Conservation (phyloP, 2,113 vertebrate genomes). For the Malurus cyaneus region DNA sequence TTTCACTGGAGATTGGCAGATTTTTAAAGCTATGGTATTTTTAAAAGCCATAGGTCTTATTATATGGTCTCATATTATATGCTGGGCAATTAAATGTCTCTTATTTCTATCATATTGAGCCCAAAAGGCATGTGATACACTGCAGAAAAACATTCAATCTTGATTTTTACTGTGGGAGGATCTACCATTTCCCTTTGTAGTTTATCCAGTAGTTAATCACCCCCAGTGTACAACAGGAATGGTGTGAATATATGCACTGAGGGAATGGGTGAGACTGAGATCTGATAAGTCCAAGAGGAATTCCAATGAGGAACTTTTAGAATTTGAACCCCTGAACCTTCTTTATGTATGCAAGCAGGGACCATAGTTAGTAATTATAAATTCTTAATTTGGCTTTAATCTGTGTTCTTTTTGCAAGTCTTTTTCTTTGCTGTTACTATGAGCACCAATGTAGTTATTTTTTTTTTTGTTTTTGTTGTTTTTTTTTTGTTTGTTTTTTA, state of each 20-base stretch:
- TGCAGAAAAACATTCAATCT: neutral
- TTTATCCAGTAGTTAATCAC: neutral
- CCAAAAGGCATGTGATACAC: neutral
- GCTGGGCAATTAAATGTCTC: neutral
- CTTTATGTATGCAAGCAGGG: neutral
- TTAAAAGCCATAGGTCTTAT: neutral
- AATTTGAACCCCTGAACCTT: fast-evolving
- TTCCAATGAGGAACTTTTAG: neutral
- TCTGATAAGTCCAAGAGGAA: neutral
- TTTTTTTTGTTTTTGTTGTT: too few species aligned
- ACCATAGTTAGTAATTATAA: neutral
- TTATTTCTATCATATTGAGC: neutral
- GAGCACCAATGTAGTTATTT: too few species aligned
- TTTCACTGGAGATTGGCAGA: neutral
- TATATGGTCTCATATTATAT: neutral
- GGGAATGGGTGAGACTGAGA: neutral
- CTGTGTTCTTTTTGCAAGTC: too few species aligned
- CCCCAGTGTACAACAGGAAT: neutral
- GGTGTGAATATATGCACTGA: neutral
- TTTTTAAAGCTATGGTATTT: neutral
- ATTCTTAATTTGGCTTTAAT: neutral
- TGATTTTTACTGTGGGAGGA: neutral
- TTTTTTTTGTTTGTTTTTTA: too few species aligned
- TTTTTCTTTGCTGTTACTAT: too few species aligned
- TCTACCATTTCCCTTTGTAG: neutral